These are phyloP conservation scores for Furcula furcula DNA, from an alignment of 2,888 invertebrate species.

Conservation along the genomic window DNA sequence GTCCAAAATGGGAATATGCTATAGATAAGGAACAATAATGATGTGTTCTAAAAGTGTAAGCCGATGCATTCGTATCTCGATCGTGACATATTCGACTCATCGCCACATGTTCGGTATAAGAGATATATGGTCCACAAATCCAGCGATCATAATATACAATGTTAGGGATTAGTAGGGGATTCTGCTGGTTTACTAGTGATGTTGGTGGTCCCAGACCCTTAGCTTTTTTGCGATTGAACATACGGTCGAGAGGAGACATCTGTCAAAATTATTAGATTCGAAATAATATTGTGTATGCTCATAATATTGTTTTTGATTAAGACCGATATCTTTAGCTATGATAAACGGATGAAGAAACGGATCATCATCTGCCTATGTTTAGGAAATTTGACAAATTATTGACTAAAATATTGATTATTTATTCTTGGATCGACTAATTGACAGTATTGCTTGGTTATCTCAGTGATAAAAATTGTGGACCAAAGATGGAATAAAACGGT, in stretches of 20 bases:
- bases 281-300: slow-evolving; percentile 10
- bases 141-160: slow-evolving; percentile 75
- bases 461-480: no score
- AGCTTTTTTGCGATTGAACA: slow-evolving; percentile 61
- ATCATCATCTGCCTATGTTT: slow-evolving; percentile 8
- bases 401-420: no score
- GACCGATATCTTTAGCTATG: no score
- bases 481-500: no score
- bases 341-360: no score
- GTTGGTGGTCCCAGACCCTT: slow-evolving; percentile 71
- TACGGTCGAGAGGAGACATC: slow-evolving; percentile 60
- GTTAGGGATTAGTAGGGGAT: slow-evolving; percentile 66
- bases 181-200: slow-evolving; percentile 56
- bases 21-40: no score
- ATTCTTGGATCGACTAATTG: no score
- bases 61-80: slow-evolving; percentile 12
- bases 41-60: not conserved
- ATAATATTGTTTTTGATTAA: no score
- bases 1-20: no score
- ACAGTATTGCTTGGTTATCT: no score
- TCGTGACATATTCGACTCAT: slow-evolving; percentile 39
- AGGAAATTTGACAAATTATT: slow-evolving; percentile 1
- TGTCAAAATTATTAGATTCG: slow-evolving; percentile 38
- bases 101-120: slow-evolving; percentile 75
- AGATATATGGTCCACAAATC: slow-evolving; percentile 62